Evolutionary conservation across 92 coral and sea anemone species (phyloP).

Genomic region (Micromussa lordhowensis): DNA sequence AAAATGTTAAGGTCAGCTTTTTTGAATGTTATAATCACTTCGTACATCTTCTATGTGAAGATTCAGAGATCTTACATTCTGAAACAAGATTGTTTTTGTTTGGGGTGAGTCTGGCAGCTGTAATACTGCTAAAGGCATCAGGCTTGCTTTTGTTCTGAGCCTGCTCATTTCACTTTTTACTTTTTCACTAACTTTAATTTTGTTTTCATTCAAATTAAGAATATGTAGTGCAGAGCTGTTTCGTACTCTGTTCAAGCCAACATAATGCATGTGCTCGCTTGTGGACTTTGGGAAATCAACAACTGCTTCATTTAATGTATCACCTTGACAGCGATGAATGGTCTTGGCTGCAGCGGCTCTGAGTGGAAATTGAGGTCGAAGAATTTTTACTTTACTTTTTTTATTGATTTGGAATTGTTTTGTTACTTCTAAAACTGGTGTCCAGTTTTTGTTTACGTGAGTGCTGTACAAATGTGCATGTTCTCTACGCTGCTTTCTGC

Average conservation of each 20-base stretch:
- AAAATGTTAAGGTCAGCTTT: slow-evolving; percentile 72
- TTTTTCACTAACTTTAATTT: slow-evolving; percentile 48
- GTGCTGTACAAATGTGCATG: slow-evolving; percentile 38
- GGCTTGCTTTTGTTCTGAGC: slow-evolving; percentile 41
- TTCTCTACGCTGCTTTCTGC: slow-evolving; percentile 47
- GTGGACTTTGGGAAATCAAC: slow-evolving; percentile 52
- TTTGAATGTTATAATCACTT: slow-evolving; percentile 67
- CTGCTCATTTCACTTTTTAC: slow-evolving; percentile 55
- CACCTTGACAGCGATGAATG: slow-evolving; percentile 70
- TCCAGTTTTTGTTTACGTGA: slow-evolving; percentile 38
- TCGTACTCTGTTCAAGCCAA: slow-evolving; percentile 55
- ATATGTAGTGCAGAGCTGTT: slow-evolving; percentile 53
- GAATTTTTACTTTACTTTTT: slow-evolving; percentile 37
- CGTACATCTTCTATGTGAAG: slow-evolving; percentile 55
- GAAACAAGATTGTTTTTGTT: slow-evolving; percentile 42
- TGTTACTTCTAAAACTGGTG: slow-evolving; percentile 55
- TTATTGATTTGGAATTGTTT: slow-evolving; percentile 53
- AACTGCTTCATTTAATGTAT: slow-evolving; percentile 61
- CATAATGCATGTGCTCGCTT: slow-evolving; percentile 65
- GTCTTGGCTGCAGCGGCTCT: slow-evolving; percentile 66
- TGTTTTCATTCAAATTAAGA: slow-evolving; percentile 44
- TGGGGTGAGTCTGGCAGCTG: background rate
- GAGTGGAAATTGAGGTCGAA: slow-evolving; percentile 63
- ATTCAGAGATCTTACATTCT: too few species aligned
- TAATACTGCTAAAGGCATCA: slow-evolving; percentile 34